Evolutionary conservation across 2,888 invertebrate genomes (phyloP), one percentile per base, ranked within the genome.

Genomic region (Drosophila kuntzei): DNA sequence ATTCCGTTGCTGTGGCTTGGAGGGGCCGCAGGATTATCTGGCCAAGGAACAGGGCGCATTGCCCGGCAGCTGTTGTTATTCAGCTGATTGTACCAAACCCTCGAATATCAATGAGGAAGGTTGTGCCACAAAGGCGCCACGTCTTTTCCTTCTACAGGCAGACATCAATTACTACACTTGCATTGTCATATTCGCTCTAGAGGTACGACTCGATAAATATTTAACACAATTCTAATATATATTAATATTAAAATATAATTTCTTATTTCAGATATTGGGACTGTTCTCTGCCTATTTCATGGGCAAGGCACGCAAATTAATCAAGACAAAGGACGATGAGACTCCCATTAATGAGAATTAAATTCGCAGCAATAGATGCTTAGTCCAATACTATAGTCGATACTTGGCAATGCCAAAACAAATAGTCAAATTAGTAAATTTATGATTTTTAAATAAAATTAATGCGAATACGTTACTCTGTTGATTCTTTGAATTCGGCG

Each of bases 21-120:
- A 89, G 0, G 85, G 90, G 12, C 87, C 90, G 0, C 79, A 91
- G 69, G 91, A 90, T 47, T 90, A 90, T 61, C 55, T 89, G 12
- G 53, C 55, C 6, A 73, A 82, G 39, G 79, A 72, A 51, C 63
- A 76, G 0, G 80, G 80, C 4, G 79, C 77, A n/a, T 59, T 91
- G 71, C 90, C 91, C 16, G 71, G 74, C 34, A 90, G 91, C 58
- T 90, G 90, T 60, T 90, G 90, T 53, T 67, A 76, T 22, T 60
- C 64, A 22, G 75, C 78, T 3, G 89, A 91, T 51, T 90, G 90
- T 64, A 68, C 80, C 18, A 62, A 71, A n/a, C 68, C 78, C 41
- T 50, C 70, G 8, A 79, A 90, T 57, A 76, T 90, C 36, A 87
- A 72, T 54, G 54, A 83, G 18, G 81, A 84, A 43, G 91, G 90